Conservation (phyloP, 2,113 vertebrate species). For the Colius striatus region DNA sequence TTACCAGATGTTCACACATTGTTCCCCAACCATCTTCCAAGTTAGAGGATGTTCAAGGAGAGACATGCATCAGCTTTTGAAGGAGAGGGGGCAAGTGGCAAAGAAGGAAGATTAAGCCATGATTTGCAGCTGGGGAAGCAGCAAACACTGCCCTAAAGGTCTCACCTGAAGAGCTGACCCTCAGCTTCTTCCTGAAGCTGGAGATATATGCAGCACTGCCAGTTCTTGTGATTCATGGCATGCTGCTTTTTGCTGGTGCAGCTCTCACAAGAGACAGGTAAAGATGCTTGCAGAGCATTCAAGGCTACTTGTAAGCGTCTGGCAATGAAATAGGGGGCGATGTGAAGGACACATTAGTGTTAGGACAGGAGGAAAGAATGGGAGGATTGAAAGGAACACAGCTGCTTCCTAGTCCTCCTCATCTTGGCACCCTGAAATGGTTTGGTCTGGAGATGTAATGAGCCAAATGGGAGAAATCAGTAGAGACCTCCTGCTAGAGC, state of each 20-base stretch:
- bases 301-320: background rate
- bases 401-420: background rate
- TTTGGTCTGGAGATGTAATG: rapidly evolving
- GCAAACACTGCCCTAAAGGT: background rate
- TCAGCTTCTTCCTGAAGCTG: background rate
- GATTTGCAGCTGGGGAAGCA: slow-evolving; percentile 5
- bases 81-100: background rate
- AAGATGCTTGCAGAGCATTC: background rate
- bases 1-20: background rate
- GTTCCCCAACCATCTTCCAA: background rate
- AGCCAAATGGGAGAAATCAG: background rate
- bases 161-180: slow-evolving; percentile 45
- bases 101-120: slow-evolving; percentile 19
- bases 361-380: background rate
- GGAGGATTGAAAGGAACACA: background rate
- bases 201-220: slow-evolving; percentile 13
- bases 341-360: background rate
- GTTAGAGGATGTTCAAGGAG: slow-evolving; percentile 46
- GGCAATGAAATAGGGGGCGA: background rate
- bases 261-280: background rate
- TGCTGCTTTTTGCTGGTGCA: background rate
- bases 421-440: background rate
- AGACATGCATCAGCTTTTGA: slow-evolving; percentile 23
- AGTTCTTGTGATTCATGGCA: slow-evolving; percentile 9
- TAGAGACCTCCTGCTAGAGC: background rate